Base-by-base conservation (phyloP, 2,113 vertebrate genomes). In the Eudyptes chrysolophus region DNA sequence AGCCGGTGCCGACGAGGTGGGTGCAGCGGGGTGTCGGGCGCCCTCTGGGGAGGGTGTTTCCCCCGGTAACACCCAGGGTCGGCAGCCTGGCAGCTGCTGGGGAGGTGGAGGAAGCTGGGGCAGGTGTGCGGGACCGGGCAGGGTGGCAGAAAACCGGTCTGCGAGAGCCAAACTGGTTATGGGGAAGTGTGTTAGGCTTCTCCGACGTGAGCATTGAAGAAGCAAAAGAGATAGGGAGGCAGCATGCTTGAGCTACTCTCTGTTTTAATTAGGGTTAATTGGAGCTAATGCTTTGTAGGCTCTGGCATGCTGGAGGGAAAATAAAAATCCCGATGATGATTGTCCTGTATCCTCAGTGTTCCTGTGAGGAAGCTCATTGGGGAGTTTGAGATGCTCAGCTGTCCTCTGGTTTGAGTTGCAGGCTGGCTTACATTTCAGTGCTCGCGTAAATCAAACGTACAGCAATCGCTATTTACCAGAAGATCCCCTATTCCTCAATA, bases 1-100 rank as follows among this genome's bases (percentile, higher is more conserved):
- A 94, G 85, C 95, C 94, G 38, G 75, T 95, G 81, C 94, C 87
- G 22, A 97, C 64, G 71, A 93, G 96, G 96, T 96, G 70, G 34
- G 95, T 72, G 76, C 10, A 4, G 40, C 22, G 6, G 38, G 21
- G 21, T 7, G 44, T 20, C 30, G 22, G 44, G 15, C 2, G 12
- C 13, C 19, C 16, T 5, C 44, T 19, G 5, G 34, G 18, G 10
- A 24, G 25, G 30, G 14, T 27, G 30, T 22, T 13, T 6, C 4
- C 46, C 11, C 26, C 7, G 19, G 54, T 4, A 15, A 5, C 14
- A 7, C 12, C 25, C 6, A 16, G 21, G 22, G 30, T 6, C 4
- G 27, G 34, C 42, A 46, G 20, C 27, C 40, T 7, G 21, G 64
- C 12, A 69, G 32, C 51, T 7, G 13, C 32, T 13, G 24, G 71